These are phyloP conservation scores for Mus spretus DNA, from an alignment of 2,797 vertebrate species.

Conservation along the genomic window DNA sequence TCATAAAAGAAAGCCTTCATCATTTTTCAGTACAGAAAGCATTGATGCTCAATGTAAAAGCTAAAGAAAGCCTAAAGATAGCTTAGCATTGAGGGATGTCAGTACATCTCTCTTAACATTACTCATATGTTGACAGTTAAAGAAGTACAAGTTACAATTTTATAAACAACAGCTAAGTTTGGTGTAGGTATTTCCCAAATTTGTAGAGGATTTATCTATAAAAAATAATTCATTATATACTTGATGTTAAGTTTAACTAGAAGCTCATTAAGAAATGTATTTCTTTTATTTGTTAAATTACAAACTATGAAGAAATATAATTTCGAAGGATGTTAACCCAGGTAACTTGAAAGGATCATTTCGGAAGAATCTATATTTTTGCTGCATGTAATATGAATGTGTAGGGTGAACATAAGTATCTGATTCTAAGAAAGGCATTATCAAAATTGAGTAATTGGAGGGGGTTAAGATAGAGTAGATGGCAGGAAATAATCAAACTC, in stretches of 20 bases:
- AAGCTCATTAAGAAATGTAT: background rate
- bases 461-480: background rate
- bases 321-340: background rate
- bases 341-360: background rate
- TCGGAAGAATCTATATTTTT: background rate
- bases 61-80: background rate
- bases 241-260: conserved; percentile 45
- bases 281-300: conserved; percentile 53
- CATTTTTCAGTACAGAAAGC: conserved; percentile 39
- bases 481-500: too few species aligned
- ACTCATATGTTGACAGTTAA: background rate
- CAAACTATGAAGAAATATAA: background rate
- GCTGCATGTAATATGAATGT: background rate
- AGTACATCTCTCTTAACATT: background rate
- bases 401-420: background rate
- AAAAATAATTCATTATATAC: background rate
- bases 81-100: background rate
- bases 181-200: background rate
- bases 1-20: conserved; percentile 26
- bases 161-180: conserved; percentile 10
- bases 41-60: conserved; percentile 38
- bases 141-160: background rate
- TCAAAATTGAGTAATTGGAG: background rate
- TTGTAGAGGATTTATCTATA: background rate
- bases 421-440: background rate